A percentile compares a stretch with the other conserved stretches of the same genome.
phyloP scores from a whole-genome alignment of 2,113 vertebrate species.

The Kryptolebias marmoratus region DNA sequence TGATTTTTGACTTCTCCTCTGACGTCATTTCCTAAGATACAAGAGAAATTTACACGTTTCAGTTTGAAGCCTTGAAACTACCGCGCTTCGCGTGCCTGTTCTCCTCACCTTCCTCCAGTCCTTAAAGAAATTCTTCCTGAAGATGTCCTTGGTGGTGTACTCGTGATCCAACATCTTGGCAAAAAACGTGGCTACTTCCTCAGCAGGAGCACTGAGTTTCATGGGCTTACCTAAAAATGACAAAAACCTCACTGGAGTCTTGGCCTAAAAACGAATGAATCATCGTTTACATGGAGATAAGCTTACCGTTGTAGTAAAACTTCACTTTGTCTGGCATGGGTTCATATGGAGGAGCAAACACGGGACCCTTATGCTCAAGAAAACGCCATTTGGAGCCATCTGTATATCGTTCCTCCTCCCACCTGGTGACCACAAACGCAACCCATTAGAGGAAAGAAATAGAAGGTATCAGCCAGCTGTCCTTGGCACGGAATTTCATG shows the following conservation, averaged over 20 bases:
- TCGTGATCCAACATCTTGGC: constrained; percentile 98
- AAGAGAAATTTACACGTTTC: neutral
- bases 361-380: constrained; percentile 95
- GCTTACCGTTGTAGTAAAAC: constrained; percentile 96
- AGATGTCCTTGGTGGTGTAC: constrained; percentile 97
- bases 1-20: constrained; percentile 91
- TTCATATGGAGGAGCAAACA: constrained; percentile 94
- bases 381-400: constrained; percentile 98
- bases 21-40: constrained; percentile 91
- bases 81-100: neutral
- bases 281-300: neutral
- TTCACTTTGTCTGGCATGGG: constrained; percentile 90
- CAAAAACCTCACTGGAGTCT: neutral
- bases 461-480: neutral
- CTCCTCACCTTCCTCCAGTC: constrained; percentile 95
- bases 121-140: constrained; percentile 98
- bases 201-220: constrained; percentile 90
- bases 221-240: constrained; percentile 88
- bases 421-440: constrained; percentile 81
- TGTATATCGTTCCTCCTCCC: constrained; percentile 94
- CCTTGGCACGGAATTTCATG: neutral
- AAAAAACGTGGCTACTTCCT: constrained; percentile 97
- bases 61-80: constrained; percentile 1
- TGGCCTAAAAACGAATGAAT: neutral
- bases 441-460: constrained; percentile 2